These are phyloP conservation scores for Anthopleura sola DNA, from an alignment of 64 coral and sea anemone genomes.

Conservation along the genomic window DNA sequence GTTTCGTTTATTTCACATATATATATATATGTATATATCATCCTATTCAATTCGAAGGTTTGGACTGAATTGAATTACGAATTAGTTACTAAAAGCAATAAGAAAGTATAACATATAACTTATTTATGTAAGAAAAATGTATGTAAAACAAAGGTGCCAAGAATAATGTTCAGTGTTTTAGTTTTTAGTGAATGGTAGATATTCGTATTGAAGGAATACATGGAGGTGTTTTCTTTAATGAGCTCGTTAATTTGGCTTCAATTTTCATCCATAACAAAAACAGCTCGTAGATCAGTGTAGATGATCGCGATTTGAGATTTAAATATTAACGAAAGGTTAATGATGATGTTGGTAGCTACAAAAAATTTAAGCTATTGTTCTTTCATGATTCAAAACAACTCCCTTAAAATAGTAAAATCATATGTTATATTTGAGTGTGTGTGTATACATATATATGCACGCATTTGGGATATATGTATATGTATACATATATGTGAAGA, in stretches of 20 bases:
- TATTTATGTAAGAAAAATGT: no score
- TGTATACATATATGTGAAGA: no score
- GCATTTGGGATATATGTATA: no score
- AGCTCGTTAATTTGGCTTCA: background rate
- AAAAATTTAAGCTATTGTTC: background rate
- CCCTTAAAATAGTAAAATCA: no score
- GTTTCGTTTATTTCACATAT: background rate
- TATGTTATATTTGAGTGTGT: no score
- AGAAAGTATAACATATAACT: background rate
- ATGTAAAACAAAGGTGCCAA: no score
- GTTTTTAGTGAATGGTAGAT: no score
- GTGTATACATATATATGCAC: no score
- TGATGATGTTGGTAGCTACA: background rate
- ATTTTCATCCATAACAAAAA: background rate
- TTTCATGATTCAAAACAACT: no score
- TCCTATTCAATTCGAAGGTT: background rate
- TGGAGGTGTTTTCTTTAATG: background rate
- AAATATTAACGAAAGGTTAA: background rate
- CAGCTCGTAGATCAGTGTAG: background rate
- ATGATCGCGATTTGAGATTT: background rate
- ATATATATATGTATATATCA: no score
- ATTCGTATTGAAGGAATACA: no score
- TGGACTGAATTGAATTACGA: background rate
- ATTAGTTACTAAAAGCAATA: background rate
- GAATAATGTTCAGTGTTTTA: no score